These are phyloP conservation scores for Andrena dorsata DNA, from an alignment of 2,888 invertebrate species.

Conservation along the genomic window DNA sequence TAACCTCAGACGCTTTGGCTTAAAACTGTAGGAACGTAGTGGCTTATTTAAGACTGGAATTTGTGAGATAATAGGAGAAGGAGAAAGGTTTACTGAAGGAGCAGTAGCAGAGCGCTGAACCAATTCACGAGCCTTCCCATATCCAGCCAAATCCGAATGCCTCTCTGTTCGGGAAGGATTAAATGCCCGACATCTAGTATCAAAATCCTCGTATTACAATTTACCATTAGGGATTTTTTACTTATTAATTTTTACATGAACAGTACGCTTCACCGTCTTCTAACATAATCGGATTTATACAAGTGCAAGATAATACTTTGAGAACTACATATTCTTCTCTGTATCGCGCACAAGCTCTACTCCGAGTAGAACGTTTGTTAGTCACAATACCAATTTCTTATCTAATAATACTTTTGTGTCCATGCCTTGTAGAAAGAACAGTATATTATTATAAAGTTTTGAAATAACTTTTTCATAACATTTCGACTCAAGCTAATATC, in stretches of 20 bases:
- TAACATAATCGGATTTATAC: conserved; percentile 2
- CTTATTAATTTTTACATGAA: conserved; percentile 18
- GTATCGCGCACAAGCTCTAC: neutral
- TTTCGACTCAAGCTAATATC: conserved; percentile 23
- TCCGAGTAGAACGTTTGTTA: conserved; percentile 26
- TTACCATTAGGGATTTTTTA: conserved; percentile 17
- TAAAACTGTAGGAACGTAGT: conserved; percentile 83
- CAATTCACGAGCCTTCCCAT: conserved; percentile 77
- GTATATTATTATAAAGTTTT: neutral
- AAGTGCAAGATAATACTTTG: neutral
- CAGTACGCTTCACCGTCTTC: conserved; percentile 7
- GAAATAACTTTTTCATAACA: conserved; percentile 23
- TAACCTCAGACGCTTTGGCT: conserved; percentile 84
- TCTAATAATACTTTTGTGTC: conserved; percentile 18
- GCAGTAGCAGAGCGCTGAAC: conserved; percentile 82
- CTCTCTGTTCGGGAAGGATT: conserved; percentile 82
- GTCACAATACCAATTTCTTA: conserved; percentile 31
- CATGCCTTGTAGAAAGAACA: conserved; percentile 20
- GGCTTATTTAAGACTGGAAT: conserved; percentile 81
- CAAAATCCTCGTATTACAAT: conserved; percentile 73
- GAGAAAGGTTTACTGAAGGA: conserved; percentile 79
- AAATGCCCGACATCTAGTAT: conserved; percentile 83
- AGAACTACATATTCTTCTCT: neutral
- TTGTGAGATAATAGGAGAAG: conserved; percentile 78
- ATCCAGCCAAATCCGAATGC: conserved; percentile 76